Conservation (phyloP, 2,797 vertebrate species). For the Clarias fuscus region DNA sequence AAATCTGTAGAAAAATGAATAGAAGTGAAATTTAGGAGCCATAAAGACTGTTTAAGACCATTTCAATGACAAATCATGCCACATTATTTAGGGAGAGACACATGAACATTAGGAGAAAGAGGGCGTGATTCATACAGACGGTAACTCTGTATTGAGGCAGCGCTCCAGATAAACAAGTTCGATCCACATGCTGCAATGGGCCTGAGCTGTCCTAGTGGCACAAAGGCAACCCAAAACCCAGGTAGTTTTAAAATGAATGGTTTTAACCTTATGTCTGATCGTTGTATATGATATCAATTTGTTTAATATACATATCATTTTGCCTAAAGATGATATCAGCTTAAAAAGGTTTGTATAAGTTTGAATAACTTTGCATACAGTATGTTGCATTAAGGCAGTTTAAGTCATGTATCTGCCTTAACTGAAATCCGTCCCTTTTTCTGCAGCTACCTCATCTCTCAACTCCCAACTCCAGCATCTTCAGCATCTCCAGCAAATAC, state of each 20-base stretch:
- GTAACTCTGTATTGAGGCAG: not conserved
- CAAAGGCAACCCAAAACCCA: too few relatives aligned
- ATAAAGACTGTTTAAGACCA: not conserved
- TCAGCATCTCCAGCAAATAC: conserved; percentile 95
- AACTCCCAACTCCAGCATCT: conserved; percentile 98
- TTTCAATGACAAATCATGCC: too few relatives aligned
- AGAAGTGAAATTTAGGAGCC: not conserved
- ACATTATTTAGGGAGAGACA: not conserved
- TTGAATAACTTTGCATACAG: not conserved
- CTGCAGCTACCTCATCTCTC: conserved; percentile 98
- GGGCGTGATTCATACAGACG: not conserved
- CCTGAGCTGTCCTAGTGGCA: too few relatives aligned
- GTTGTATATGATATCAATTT: too few relatives aligned
- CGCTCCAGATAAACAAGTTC: too few relatives aligned
- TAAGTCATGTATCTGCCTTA: not conserved
- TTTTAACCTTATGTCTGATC: too few relatives aligned
- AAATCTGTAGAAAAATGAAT: not conserved
- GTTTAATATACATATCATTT: not conserved
- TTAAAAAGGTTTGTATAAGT: not conserved
- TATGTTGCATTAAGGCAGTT: not conserved
- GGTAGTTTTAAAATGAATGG: too few relatives aligned
- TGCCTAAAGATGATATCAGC: not conserved
- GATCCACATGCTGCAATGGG: too few relatives aligned
- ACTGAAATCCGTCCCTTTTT: conserved; percentile 49
- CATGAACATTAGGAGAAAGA: not conserved